Conservation (phyloP, 1,140 invertebrate species). For the Scaptodrosophila lebanonensis region DNA sequence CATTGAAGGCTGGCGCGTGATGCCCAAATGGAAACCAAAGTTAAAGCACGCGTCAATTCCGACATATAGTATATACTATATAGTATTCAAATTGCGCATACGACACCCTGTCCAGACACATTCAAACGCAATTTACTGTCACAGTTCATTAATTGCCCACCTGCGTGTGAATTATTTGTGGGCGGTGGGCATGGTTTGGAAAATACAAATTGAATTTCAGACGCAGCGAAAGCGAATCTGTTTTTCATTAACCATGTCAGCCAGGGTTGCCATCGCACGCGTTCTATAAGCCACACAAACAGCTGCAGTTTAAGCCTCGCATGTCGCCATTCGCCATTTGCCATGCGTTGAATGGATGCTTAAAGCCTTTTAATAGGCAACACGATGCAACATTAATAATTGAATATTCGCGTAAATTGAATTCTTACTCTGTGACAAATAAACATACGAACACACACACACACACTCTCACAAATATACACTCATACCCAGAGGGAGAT, state of each 20-base stretch:
- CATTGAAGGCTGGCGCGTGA: too few species aligned
- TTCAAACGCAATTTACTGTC: slow-evolving; percentile 17
- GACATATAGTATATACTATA: too few species aligned
- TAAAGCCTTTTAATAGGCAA: slow-evolving; percentile 49
- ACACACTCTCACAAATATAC: too few species aligned
- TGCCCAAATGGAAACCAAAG: too few species aligned
- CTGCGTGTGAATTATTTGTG: slow-evolving; percentile 33
- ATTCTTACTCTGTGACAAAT: slow-evolving; percentile 24
- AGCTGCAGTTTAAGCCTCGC: slow-evolving; percentile 45
- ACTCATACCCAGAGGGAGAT: too few species aligned
- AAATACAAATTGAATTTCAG: slow-evolving; percentile 33
- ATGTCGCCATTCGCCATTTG: slow-evolving; percentile 35
- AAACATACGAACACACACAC: too few species aligned
- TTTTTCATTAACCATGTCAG: slow-evolving; percentile 12
- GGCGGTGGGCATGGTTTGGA: not conserved
- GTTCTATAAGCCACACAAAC: slow-evolving; percentile 11
- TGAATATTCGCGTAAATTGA: slow-evolving; percentile 58
- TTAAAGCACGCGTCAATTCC: too few species aligned
- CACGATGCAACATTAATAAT: slow-evolving; percentile 49
- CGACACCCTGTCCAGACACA: not conserved
- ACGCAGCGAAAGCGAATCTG: slow-evolving; percentile 7
- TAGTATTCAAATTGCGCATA: too few species aligned
- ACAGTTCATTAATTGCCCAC: slow-evolving; percentile 47
- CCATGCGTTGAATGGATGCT: slow-evolving; percentile 41
- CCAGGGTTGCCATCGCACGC: too few species aligned